These are phyloP conservation scores for Acrobasis consociella DNA, from an alignment of 2,888 invertebrate genomes.

Conservation along the genomic window DNA sequence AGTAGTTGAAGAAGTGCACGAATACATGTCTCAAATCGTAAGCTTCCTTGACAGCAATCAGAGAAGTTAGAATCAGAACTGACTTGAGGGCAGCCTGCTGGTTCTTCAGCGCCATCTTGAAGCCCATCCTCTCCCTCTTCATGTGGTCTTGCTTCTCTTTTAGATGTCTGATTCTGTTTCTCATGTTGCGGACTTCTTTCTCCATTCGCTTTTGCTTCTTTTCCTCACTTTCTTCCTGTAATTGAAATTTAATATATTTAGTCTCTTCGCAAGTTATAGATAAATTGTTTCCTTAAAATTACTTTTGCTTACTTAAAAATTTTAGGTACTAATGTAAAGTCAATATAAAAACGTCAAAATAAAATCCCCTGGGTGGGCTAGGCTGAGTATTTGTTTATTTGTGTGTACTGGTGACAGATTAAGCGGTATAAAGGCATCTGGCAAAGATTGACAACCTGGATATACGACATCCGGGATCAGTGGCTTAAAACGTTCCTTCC, in stretches of 20 bases:
- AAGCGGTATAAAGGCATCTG: no score
- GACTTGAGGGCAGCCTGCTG: constrained; percentile 89
- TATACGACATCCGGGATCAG: no score
- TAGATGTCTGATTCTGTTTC: constrained; percentile 85
- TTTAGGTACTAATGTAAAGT: no score
- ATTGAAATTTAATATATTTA: constrained; percentile 18
- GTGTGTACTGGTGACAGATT: no score
- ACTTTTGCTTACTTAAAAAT: no score
- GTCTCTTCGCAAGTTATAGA: neutral
- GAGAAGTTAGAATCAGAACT: constrained; percentile 36
- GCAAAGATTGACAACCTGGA: no score
- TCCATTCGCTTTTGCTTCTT: constrained; percentile 84
- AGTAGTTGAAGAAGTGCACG: constrained; percentile 16
- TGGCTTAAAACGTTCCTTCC: no score
- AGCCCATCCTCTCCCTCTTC: constrained; percentile 89
- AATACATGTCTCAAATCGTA: constrained; percentile 27
- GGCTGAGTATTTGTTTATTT: no score
- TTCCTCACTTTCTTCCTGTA: constrained; percentile 81
- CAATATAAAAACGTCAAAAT: no score
- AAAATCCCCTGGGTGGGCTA: no score
- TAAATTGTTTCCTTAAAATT: neutral
- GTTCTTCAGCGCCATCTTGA: constrained; percentile 91
- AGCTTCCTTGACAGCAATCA: constrained; percentile 28
- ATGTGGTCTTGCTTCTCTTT: constrained; percentile 90
- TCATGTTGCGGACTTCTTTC: constrained; percentile 85